Evolutionary conservation across 2,113 vertebrate genomes (phyloP).

Genomic region (Malurus melanocephalus): DNA sequence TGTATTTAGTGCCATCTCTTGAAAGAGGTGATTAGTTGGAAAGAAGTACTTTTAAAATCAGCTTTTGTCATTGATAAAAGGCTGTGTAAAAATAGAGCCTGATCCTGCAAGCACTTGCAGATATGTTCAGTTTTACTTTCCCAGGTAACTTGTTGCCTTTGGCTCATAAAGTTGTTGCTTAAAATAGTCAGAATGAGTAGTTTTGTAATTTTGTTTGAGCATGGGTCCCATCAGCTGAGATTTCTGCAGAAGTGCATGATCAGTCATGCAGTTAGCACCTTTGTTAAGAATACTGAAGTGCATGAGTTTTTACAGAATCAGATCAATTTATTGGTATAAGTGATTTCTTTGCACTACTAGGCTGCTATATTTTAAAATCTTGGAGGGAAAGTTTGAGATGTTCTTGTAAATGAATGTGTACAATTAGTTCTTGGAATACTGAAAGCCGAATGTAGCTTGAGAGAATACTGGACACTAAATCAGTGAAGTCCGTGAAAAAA

Average conservation of each 20-base stretch:
- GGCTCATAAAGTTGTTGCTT: background rate
- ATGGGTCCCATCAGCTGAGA: background rate
- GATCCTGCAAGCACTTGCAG: background rate
- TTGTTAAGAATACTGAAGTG: background rate
- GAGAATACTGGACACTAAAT: background rate
- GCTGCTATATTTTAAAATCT: background rate
- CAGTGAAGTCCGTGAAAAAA: background rate
- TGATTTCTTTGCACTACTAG: background rate
- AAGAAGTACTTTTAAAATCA: background rate
- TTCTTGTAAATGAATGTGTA: background rate
- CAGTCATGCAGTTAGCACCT: background rate
- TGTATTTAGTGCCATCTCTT: background rate
- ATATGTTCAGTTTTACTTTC: background rate
- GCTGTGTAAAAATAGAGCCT: background rate
- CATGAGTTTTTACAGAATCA: accelerated
- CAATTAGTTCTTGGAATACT: background rate
- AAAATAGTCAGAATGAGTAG: background rate
- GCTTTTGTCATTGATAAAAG: background rate
- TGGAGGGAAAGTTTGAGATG: background rate
- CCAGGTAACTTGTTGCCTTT: background rate
- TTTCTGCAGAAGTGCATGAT: background rate
- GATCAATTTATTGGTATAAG: background rate
- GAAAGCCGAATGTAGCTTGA: background rate
- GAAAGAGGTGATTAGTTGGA: background rate
- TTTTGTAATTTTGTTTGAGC: background rate